Evolutionary conservation across 92 coral and sea anemone species (phyloP).

Genomic region (Porites rus): DNA sequence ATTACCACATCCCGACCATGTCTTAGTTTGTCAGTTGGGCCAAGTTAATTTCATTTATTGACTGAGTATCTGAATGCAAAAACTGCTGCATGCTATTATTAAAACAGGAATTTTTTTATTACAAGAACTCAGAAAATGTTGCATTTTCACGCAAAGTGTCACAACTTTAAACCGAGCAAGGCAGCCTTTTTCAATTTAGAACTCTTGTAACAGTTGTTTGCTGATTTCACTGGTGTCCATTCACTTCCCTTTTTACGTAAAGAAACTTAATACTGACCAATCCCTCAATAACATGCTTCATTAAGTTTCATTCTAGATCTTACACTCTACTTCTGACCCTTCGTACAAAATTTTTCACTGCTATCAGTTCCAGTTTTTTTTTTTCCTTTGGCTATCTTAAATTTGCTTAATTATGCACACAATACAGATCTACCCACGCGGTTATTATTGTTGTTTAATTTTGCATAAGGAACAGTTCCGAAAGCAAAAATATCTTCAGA

Average conservation of each 20-base stretch:
- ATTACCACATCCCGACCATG: constrained; percentile 3
- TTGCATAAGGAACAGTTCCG: background rate
- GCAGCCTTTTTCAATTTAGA: constrained; percentile 2
- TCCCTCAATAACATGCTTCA: background rate
- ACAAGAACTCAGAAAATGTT: background rate
- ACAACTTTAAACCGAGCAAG: background rate
- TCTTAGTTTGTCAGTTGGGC: background rate
- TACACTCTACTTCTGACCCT: too few species aligned
- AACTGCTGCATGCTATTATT: background rate
- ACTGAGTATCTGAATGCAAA: background rate
- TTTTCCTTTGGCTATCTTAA: too few species aligned
- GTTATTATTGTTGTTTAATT: background rate
- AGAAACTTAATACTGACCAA: background rate
- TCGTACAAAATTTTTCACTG: too few species aligned
- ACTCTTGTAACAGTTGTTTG: background rate
- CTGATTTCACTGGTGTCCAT: background rate
- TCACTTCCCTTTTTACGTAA: background rate
- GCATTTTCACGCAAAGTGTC: constrained; percentile 1
- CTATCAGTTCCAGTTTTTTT: too few species aligned
- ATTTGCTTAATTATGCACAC: too few species aligned
- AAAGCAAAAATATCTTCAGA: background rate
- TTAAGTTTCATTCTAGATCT: background rate
- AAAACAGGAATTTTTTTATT: background rate
- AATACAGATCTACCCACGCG: background rate
- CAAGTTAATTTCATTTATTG: background rate